Base-by-base conservation (phyloP, 2,113 vertebrate genomes). In the Muntiacus reevesi region DNA sequence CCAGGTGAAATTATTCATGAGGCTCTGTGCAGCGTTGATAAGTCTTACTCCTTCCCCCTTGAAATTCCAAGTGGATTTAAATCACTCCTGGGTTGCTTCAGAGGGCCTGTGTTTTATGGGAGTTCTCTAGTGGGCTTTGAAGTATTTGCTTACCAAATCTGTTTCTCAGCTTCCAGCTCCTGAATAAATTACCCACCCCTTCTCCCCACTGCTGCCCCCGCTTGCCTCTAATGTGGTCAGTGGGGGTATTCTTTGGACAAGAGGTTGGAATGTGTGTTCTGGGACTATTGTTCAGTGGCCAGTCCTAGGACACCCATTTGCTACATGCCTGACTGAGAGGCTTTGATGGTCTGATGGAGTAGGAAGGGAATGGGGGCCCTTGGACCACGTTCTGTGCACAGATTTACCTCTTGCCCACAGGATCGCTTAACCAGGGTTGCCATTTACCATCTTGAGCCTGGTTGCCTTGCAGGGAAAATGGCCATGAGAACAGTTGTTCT, bases 51-150 rank as follows among this genome's bases (percentile, higher is more conserved):
- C 76, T 92, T 79, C 88, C 86, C 78, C 78, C 86, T 93, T 52
- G 98, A 97, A 97, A 98, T 96, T 98, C 97, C 96, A 95, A 89
- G 62, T 90, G 95, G 91, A 45, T 92, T 95, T 97, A 95, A 98
- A 96, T 97, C 97, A 96, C 89, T 97, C 71, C n/a, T 78, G 27
- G 7, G 54, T 94, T 96, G 87, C 79, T 59, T 71, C 90, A 71
- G 54, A 89, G 59, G 43, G 55, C 64, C 82, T 89, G 7, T 97
- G 94, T 97, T 98, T 97, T 97, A 97, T 95, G 95, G 57, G 59
- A 27, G n/a, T 97, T 91, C 94, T 98, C 98, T 33, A 64, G 95
- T 89, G 97, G 87, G 88, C 88, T 98, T 94, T 94, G 91, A 98
- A 89, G 83, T 95, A 93, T 98, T 97, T 87, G 71, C 94, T 96